Evolutionary conservation across 2,797 vertebrate species (phyloP), one percentile per base, ranked within the genome.

Genomic region (Eidolon dupreanum): DNA sequence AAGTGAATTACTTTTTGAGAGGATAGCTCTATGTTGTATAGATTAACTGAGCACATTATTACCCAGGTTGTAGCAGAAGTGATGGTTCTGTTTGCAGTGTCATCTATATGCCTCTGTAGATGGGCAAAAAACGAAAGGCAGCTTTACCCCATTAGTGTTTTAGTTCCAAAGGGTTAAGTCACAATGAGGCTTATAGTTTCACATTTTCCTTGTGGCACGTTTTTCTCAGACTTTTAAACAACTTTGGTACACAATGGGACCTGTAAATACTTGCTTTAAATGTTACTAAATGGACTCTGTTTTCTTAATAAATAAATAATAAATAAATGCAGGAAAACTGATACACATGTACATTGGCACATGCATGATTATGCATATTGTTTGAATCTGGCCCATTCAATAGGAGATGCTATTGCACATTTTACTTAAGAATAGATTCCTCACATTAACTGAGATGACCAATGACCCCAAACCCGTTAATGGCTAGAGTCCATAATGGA

Each of bases 1-100:
- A 98, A 98, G 96, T 98, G 98, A 98, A 98, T 98, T 98, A 97
- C 95, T 98, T 98, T 98, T 97, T 89, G 96, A 98, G 97, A 94
- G 97, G 98, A 98, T 97, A 97, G 97, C 95, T 98, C 97, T 97
- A 77, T 85, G 89, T 86, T 97, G 93, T 96, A 91, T 74, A 96
- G 98, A 98, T 98, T 97, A 98, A 98, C 97, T 96, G 98, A 98
- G 97, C 95, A 88, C 96, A 82, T 97, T 98, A 97, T 98, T 97
- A 88, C 92, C 43, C 85, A 97, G 92, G 78, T 92, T 96, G 90
- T 68, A 89, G 95, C 57, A 46, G 85, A 97, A 97, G 71, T 5
- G 71, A 97, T 53, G 73, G 28, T 95, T 97, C 94, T 71, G 68
- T 97, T 78, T 92, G 90, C 79, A 49, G 95, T 41, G 83, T 73